Evolutionary conservation across 2,888 invertebrate species (phyloP).

Genomic region (Zootermopsis nevadensis): DNA sequence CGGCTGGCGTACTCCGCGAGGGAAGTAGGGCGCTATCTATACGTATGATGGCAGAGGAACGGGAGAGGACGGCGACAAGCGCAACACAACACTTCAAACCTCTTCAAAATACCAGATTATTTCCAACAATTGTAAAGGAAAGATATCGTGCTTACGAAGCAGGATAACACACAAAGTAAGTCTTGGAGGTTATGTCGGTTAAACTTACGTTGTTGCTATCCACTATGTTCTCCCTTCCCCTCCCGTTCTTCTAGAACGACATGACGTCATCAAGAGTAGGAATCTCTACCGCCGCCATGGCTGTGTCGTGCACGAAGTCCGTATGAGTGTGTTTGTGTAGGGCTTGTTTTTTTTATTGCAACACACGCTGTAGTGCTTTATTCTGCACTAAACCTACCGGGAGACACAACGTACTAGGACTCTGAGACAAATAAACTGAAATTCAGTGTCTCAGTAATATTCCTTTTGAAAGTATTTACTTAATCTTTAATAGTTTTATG

Average conservation of each 20-base stretch:
- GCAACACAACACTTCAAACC: neutral
- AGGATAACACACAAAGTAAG: neutral
- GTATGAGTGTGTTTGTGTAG: neutral
- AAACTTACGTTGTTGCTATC: neutral
- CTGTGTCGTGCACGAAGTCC: neutral
- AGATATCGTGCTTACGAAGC: neutral
- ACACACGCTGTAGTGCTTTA: slow-evolving; percentile 2
- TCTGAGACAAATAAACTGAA: neutral
- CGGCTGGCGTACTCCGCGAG: slow-evolving; percentile 23
- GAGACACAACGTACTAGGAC: neutral
- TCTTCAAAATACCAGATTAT: neutral
- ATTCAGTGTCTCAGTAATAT: neutral
- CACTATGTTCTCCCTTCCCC: neutral
- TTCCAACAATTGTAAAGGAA: neutral
- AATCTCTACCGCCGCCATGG: slow-evolving; percentile 9
- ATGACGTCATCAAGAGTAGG: slow-evolving; percentile 16
- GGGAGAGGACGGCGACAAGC: neutral
- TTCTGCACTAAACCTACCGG: neutral
- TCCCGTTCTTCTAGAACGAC: neutral
- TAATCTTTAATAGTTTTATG: neutral
- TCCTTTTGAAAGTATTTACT: neutral
- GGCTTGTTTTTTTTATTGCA: neutral
- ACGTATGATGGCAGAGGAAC: neutral
- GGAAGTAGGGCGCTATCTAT: slow-evolving; percentile 11
- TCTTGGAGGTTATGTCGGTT: neutral